Percentiles rank a stretch among this genome's conserved stretches.
Conservation (phyloP, 2,797 vertebrate genomes). For the Thalassophryne amazonica region DNA sequence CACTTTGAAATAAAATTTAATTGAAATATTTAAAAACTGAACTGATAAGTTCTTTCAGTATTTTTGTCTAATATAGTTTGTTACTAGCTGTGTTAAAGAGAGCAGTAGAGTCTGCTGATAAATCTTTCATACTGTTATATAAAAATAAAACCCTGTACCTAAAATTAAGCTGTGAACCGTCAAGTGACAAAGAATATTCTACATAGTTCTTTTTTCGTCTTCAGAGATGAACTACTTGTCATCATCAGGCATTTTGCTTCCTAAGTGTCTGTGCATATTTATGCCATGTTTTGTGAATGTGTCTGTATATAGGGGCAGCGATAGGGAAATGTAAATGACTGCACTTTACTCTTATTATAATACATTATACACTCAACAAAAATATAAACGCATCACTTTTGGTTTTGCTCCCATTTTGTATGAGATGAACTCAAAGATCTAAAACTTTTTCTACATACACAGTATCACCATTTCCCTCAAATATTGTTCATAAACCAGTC, state of each 20-base stretch:
- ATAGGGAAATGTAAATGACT: too few species aligned
- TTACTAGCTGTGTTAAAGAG: constrained; percentile 20
- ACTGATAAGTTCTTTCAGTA: background rate
- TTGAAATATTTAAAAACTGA: constrained; percentile 35
- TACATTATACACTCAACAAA: too few species aligned
- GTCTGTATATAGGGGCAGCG: constrained; percentile 7
- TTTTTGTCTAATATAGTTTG: constrained; percentile 25
- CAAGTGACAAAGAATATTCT: constrained; percentile 51
- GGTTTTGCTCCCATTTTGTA: too few species aligned
- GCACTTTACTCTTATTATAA: too few species aligned
- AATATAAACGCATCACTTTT: too few species aligned
- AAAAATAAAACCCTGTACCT: constrained; percentile 60
- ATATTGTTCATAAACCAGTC: too few species aligned
- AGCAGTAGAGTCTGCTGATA: constrained; percentile 30
- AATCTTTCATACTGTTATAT: constrained; percentile 54
- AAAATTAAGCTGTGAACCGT: constrained; percentile 46
- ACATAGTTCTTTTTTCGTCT: constrained; percentile 28
- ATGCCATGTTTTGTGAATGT: background rate
- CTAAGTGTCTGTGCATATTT: constrained; percentile 2
- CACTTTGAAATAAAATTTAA: constrained; percentile 25
- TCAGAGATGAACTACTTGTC: constrained; percentile 32
- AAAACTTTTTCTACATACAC: too few species aligned
- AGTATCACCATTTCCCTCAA: too few species aligned
- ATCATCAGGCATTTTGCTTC: constrained; percentile 4
- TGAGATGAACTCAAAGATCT: too few species aligned